Evolutionary conservation across 2,113 vertebrate species (phyloP), one percentile per base, ranked within the genome.

Genomic region (Psittacara wagleri): DNA sequence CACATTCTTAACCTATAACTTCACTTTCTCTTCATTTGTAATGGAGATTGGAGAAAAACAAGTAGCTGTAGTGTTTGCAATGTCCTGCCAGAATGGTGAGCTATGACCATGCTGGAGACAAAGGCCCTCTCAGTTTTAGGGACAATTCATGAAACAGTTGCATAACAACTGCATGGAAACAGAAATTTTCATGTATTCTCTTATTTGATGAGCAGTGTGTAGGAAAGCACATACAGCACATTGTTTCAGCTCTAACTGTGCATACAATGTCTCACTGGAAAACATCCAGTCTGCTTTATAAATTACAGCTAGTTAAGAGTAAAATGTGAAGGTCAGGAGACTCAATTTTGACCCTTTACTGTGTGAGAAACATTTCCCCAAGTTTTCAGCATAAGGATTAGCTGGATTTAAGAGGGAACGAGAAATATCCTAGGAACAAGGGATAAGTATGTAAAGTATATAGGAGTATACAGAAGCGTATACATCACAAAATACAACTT

Each of bases 1-100:
- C 46, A 79, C 90, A 90, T 93, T 94, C 86, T 80, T 90, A 90
- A 90, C 72, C 76, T 93, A 81, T 88, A 86, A 46, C 69, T 88
- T 94, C 12, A 25, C 29, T 92, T 92, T 79, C 49, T 94, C 80
- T 90, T 66, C 29, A 68, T 64, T 82, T 68, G 23, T 55, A 94
- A 81, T 29, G 75, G 43, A 76, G 57, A 85, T 2, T 54, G 70
- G 12, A 83, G 11, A 44, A 90, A 87, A 90, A 64, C 75, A 87
- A 87, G 74, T 64, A 93, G 78, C 66, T 94, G 67, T 68, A 86
- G 70, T 51, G 69, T 73, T 88, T 68, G 54, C 85, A 41, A 9
- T 17, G 27, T 64, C 46, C 73, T 95, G 91, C 69, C 77, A 92
- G 43, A 79, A 88, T 78, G 73, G 64, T 84, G 27, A 92, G 77